A percentile compares a stretch with the other conserved stretches of the same genome.
These are phyloP conservation scores for Lampris megalopsis DNA, from an alignment of 2,113 vertebrate species.

Conservation along the genomic window DNA sequence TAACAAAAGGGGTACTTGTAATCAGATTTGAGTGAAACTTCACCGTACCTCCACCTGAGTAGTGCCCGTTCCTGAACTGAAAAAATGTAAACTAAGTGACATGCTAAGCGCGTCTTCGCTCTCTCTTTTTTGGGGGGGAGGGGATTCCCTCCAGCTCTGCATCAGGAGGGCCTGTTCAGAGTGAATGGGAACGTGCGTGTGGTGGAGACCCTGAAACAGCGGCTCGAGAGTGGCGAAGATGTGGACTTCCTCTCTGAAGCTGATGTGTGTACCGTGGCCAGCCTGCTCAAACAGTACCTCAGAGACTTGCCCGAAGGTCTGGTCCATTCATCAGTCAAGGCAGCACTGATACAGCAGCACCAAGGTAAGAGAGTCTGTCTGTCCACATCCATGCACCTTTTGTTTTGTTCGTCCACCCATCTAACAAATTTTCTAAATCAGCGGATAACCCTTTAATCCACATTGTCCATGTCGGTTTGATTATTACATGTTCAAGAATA, in stretches of 20 bases:
- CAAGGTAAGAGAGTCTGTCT: slow-evolving; percentile 82
- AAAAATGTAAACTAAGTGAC: too few relatives aligned
- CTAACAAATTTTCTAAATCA: not conserved
- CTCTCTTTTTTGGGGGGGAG: not conserved
- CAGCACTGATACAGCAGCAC: slow-evolving; percentile 83
- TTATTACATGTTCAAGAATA: too few relatives aligned
- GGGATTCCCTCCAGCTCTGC: slow-evolving; percentile 82
- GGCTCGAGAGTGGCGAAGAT: slow-evolving; percentile 83
- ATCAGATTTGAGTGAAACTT: not conserved
- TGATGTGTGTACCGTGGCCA: slow-evolving; percentile 87
- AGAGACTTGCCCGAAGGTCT: slow-evolving; percentile 89
- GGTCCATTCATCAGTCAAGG: slow-evolving; percentile 81
- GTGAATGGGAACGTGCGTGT: slow-evolving; percentile 89
- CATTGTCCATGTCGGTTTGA: too few relatives aligned
- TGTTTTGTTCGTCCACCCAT: not conserved
- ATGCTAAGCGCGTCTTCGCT: too few relatives aligned
- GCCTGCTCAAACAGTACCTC: slow-evolving; percentile 91
- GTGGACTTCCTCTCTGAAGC: slow-evolving; percentile 82
- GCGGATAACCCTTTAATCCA: not conserved
- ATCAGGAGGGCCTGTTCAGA: slow-evolving; percentile 93
- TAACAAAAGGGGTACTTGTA: not conserved
- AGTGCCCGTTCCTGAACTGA: too few relatives aligned
- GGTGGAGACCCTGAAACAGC: slow-evolving; percentile 86
- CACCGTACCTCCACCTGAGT: too few relatives aligned
- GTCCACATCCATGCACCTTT: not conserved